Percentiles rank a stretch among this genome's conserved stretches.
Evolutionary conservation across 2,888 invertebrate species (phyloP).

Genomic region (Nymphalis urticae): DNA sequence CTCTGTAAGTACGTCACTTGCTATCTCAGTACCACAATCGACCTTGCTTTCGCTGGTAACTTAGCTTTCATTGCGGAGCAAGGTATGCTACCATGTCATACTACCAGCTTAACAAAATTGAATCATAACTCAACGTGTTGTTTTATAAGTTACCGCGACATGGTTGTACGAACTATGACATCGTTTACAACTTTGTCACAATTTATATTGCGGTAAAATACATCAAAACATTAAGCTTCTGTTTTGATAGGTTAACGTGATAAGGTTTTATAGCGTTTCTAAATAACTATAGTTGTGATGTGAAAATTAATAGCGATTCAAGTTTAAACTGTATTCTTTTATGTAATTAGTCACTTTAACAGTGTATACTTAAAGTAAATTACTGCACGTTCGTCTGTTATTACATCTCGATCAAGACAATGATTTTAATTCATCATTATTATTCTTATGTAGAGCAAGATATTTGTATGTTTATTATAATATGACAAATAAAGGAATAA

Average conservation of each 20-base stretch:
- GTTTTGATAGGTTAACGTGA: background rate
- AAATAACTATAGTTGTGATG: background rate
- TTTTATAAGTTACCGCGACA: background rate
- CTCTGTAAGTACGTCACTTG: background rate
- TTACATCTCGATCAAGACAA: background rate
- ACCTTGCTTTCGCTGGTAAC: conserved; percentile 6
- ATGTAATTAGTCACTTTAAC: background rate
- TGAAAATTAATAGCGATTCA: background rate
- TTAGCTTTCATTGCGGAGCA: conserved; percentile 3
- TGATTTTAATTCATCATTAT: background rate
- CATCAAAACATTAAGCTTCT: background rate
- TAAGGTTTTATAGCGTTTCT: background rate
- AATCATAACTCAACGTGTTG: background rate
- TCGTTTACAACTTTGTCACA: conserved; percentile 20
- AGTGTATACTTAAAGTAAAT: background rate
- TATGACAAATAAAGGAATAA: no score
- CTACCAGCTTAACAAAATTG: background rate
- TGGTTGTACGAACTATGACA: background rate
- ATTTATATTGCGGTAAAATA: background rate
- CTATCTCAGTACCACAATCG: background rate
- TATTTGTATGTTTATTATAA: no score
- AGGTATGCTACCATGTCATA: conserved; percentile 1
- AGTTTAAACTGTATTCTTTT: background rate
- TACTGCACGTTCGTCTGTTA: background rate
- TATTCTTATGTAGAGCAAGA: no score